Conservation (phyloP, 1,140 invertebrate species). For the Triops cancriformis region DNA sequence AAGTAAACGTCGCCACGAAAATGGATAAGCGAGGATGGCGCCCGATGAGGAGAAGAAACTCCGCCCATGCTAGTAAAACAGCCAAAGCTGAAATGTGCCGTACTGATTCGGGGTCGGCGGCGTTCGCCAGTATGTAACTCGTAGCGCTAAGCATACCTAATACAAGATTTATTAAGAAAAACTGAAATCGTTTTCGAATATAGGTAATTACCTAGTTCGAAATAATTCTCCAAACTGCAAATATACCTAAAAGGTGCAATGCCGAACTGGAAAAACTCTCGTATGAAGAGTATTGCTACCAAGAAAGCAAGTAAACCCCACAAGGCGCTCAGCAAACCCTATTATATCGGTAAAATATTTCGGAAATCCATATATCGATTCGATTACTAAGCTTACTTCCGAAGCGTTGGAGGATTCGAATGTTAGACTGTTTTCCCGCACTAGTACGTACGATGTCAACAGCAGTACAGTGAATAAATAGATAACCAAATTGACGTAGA, state of each 20-base stretch:
- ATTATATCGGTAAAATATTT: background rate
- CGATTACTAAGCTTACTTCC: too few species aligned
- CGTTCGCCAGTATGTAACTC: conserved; percentile 45
- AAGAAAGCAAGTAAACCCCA: conserved; percentile 45
- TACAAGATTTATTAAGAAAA: too few species aligned
- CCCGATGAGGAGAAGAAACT: conserved; percentile 65
- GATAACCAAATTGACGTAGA: conserved; percentile 59
- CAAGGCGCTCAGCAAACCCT: conserved; percentile 10
- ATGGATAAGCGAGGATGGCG: conserved; percentile 61
- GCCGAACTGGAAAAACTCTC: conserved; percentile 59
- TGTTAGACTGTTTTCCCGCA: conserved; percentile 33
- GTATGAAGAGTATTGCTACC: conserved; percentile 43
- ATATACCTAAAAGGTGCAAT: conserved; percentile 55
- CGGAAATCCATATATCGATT: too few species aligned
- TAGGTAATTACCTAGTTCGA: conserved; percentile 48
- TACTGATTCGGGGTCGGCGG: conserved; percentile 46
- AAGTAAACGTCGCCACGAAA: conserved; percentile 66
- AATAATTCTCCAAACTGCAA: conserved; percentile 55
- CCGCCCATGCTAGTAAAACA: conserved; percentile 61
- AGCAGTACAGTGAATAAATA: conserved; percentile 59
- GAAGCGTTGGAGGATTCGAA: too few species aligned
- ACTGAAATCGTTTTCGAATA: too few species aligned
- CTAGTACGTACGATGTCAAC: conserved; percentile 57
- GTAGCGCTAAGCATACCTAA: conserved; percentile 52
- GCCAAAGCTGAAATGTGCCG: conserved; percentile 50